phyloP scores from a whole-genome alignment of 1,140 invertebrate genomes.

The Drosophila pachea region DNA sequence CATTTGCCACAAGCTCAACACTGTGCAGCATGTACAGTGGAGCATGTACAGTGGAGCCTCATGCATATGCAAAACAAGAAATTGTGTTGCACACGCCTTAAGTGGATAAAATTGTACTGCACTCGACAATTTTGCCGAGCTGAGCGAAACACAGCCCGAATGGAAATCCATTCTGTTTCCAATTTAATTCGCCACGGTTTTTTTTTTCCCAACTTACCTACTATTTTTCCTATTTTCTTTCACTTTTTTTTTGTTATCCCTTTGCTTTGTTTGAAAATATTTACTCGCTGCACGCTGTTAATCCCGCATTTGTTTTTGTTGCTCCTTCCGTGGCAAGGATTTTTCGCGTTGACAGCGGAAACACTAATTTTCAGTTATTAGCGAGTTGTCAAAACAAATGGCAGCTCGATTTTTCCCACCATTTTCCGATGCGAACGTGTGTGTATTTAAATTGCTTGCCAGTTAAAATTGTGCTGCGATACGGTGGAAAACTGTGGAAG shows the following conservation, averaged over 20 bases:
- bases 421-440: slow-evolving; percentile 11
- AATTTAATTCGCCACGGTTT: slow-evolving; percentile 10
- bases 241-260: too few species aligned
- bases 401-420: slow-evolving; percentile 38
- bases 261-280: background rate
- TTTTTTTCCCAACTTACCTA: slow-evolving; percentile 1
- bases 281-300: slow-evolving; percentile 2
- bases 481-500: background rate
- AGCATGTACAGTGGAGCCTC: slow-evolving; percentile 37
- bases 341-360: slow-evolving; percentile 41
- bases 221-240: slow-evolving; percentile 8
- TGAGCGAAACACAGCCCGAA: background rate
- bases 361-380: slow-evolving; percentile 71
- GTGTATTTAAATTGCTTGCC: background rate
- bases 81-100: slow-evolving; percentile 32
- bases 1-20: slow-evolving; percentile 14
- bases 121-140: slow-evolving; percentile 50
- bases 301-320: slow-evolving; percentile 6
- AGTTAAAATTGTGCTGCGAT: background rate
- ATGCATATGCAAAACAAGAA: slow-evolving; percentile 61
- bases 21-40: slow-evolving; percentile 12
- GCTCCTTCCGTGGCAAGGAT: too few species aligned
- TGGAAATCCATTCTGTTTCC: background rate
- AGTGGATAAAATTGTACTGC: slow-evolving; percentile 59
- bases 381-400: slow-evolving; percentile 70